Evolutionary conservation across 1,140 invertebrate species (phyloP), one percentile per base, ranked within the genome.

Genomic region (Macrobrachium nipponense): DNA sequence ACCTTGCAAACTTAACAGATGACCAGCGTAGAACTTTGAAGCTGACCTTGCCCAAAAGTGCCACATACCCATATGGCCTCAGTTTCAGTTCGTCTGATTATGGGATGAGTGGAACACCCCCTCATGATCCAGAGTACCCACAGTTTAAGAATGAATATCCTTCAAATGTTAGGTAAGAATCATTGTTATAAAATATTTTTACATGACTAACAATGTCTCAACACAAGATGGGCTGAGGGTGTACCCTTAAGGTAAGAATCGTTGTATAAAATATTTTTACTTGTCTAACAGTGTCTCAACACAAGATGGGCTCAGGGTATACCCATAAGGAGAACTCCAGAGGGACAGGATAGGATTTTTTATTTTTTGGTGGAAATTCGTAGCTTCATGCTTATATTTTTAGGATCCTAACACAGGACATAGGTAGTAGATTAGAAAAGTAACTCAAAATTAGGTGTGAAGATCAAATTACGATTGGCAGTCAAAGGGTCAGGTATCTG

Each of bases 51-150:
- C 86, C 86, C 2, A 87, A 87, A 44, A 20, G 80, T 36, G 86
- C 86, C 51, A 82, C 86, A 6, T 87, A 87, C 70, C 86, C 86
- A 23, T 87, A 87, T 64, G 86, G 80, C 12, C 36, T 86, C 5
- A 73, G 76, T 36, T 86, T 86, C 17, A 75, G 79, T 27, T 80
- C 81, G 44, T 68, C 78, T 3, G 87, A 86, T 62, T 88, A 86
- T 72, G 88, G 85, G n/a, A 89, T 89, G 85, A 84, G 81, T 60
- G 88, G 85, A 14, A 89, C 88, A 7, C 88, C 88, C n/a, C 88
- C 88, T 23, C 88, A 89, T 59, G 86, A 89, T 72, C 81, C 88
- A 18, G 84, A 86, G 18, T 89, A 89, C 66, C 85, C 88, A 44
- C 82, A 77, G 73, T 89, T 87, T 68, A 87, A 83, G 61, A 87